A percentile compares a stretch with the other conserved stretches of the same genome.
phyloP scores from a whole-genome alignment of 2,888 invertebrate species.

The Rhopalosiphum nymphaeae region DNA sequence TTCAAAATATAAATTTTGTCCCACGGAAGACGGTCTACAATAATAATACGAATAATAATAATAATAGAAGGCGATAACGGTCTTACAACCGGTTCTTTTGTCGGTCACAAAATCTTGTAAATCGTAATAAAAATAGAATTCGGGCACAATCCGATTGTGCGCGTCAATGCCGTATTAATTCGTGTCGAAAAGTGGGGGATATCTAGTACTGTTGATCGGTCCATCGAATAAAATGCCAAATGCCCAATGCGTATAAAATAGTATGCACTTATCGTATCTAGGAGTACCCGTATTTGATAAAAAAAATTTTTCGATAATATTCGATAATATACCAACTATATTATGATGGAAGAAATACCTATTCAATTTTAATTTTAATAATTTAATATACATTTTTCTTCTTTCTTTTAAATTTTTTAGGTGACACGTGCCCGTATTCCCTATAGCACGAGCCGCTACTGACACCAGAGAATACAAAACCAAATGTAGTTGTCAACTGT shows the following conservation, averaged over 20 bases:
- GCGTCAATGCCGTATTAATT: too few species aligned
- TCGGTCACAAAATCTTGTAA: too few species aligned
- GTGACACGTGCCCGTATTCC: background rate
- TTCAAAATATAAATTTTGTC: too few species aligned
- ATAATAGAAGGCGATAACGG: too few species aligned
- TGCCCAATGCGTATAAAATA: background rate
- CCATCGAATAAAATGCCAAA: background rate
- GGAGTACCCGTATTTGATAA: background rate
- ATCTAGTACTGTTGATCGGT: constrained; percentile 3
- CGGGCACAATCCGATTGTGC: too few species aligned
- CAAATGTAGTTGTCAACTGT: too few species aligned
- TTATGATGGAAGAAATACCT: constrained; percentile 7
- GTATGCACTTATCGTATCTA: background rate
- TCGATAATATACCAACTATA: background rate
- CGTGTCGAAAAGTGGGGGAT: too few species aligned
- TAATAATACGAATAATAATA: too few species aligned
- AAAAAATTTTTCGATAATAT: background rate
- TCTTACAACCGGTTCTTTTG: too few species aligned
- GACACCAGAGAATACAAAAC: too few species aligned
- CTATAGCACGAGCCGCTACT: constrained; percentile 6
- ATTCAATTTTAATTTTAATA: constrained; percentile 10
- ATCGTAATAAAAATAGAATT: too few species aligned
- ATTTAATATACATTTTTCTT: background rate
- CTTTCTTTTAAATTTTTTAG: background rate
- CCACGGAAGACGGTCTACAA: too few species aligned